Evolutionary conservation across 2,888 invertebrate species (phyloP).

Genomic region (Clivina fossor): DNA sequence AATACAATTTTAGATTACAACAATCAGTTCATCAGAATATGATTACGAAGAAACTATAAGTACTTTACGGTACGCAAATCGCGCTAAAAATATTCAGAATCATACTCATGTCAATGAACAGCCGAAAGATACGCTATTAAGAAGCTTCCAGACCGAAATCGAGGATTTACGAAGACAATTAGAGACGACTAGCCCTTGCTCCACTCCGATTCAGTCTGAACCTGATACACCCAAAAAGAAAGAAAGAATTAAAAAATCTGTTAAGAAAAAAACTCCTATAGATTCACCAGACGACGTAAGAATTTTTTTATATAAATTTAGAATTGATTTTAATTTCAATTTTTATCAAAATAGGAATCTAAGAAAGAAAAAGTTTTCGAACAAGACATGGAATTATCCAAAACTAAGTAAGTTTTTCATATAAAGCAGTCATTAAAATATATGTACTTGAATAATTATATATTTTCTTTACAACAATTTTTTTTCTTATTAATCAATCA

Average conservation of each 20-base stretch:
- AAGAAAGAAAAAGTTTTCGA: conserved; percentile 13
- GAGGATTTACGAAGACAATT: conserved; percentile 81
- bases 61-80: conserved; percentile 93
- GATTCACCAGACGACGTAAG: conserved; percentile 33
- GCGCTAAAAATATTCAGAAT: conserved; percentile 97
- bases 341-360: conserved; percentile 1
- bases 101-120: conserved; percentile 95
- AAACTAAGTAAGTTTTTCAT: conserved; percentile 48
- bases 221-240: conserved; percentile 24
- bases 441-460: conserved; percentile 10
- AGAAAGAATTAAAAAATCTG: conserved; percentile 51
- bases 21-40: conserved; percentile 92
- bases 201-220: neutral
- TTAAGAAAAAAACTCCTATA: conserved; percentile 56
- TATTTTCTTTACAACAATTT: neutral
- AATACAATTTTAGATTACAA: conserved; percentile 73
- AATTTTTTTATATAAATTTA: neutral
- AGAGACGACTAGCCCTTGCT: conserved; percentile 6
- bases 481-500: conserved; percentile 1
- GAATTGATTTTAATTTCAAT: neutral
- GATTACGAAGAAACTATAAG: conserved; percentile 98
- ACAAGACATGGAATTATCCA: conserved; percentile 49
- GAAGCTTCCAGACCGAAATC: conserved; percentile 96
- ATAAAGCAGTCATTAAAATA: conserved; percentile 7
- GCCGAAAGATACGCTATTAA: conserved; percentile 92